Evolutionary conservation across 2,888 invertebrate species (phyloP).

Genomic region (Lycophotia porphyrea): DNA sequence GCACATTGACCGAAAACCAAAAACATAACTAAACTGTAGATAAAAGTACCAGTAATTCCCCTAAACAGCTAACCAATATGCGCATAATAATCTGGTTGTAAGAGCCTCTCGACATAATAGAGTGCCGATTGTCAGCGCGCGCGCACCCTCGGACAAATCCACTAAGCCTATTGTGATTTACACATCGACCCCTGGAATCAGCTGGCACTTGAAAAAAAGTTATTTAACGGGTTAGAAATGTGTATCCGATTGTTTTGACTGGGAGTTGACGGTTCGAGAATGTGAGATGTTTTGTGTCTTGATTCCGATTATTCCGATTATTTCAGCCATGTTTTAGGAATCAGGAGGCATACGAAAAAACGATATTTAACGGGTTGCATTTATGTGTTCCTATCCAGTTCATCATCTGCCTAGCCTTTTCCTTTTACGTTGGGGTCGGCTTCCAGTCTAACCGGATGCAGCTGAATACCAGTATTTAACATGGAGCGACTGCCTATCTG

Average conservation of each 20-base stretch:
- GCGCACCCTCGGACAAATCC: slow-evolving; percentile 77
- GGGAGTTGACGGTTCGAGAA: neutral
- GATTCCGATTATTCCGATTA: neutral
- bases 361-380: no score
- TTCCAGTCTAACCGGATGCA: no score
- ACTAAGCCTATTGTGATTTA: slow-evolving; percentile 82
- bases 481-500: no score
- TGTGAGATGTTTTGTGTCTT: neutral
- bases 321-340: neutral
- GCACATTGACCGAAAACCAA: slow-evolving; percentile 3
- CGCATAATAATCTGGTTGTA: slow-evolving; percentile 82
- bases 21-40: slow-evolving; percentile 47
- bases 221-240: slow-evolving; percentile 63
- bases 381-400: no score
- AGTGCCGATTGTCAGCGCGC: slow-evolving; percentile 78
- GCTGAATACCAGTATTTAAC: no score
- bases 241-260: neutral
- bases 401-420: no score
- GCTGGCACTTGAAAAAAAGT: slow-evolving; percentile 81
- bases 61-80: slow-evolving; percentile 82
- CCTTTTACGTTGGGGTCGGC: no score
- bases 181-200: slow-evolving; percentile 75
- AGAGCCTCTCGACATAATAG: slow-evolving; percentile 86
- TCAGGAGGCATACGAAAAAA: no score
- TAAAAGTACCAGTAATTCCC: slow-evolving; percentile 66